A percentile compares a stretch with the other conserved stretches of the same genome.
Conservation (phyloP, 1,140 invertebrate species). For the Pomphorhynchus laevis region DNA sequence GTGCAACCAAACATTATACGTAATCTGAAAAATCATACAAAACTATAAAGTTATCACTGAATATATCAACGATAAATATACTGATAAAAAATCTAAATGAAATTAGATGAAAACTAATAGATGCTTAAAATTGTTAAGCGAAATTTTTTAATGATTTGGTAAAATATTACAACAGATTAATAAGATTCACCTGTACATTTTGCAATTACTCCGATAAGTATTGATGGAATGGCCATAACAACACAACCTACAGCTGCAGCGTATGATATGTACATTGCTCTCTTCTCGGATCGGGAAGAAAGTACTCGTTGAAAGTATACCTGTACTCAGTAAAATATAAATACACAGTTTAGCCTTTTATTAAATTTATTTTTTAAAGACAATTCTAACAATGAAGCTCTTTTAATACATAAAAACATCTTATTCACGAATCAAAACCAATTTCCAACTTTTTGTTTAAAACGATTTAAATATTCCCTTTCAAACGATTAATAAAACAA, state of each 20-base stretch:
- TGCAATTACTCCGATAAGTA: slow-evolving; percentile 71
- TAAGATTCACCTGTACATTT: slow-evolving; percentile 42
- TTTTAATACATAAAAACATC: no score
- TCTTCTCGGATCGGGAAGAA: slow-evolving; percentile 55
- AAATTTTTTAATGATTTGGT: not conserved
- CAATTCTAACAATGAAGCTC: not conserved
- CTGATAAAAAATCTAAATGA: slow-evolving; percentile 3
- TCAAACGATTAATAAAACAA: no score
- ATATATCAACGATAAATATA: not conserved
- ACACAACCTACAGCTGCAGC: slow-evolving; percentile 70
- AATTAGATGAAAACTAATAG: slow-evolving; percentile 1
- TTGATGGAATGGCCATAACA: slow-evolving; percentile 70
- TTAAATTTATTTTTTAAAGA: not conserved
- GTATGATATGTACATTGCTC: slow-evolving; percentile 71
- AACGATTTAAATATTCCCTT: no score
- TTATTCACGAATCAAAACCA: no score
- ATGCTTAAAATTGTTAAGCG: slow-evolving; percentile 3
- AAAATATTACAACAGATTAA: no score
- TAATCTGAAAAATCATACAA: no score
- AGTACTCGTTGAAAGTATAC: slow-evolving; percentile 88
- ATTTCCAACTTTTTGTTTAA: no score
- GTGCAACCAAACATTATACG: no score
- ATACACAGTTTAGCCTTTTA: not conserved
- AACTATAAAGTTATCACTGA: no score
- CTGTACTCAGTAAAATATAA: slow-evolving; percentile 20